Evolutionary conservation across 2,888 invertebrate genomes (phyloP), one percentile per base, ranked within the genome.

Genomic region (Capitulum mitella): DNA sequence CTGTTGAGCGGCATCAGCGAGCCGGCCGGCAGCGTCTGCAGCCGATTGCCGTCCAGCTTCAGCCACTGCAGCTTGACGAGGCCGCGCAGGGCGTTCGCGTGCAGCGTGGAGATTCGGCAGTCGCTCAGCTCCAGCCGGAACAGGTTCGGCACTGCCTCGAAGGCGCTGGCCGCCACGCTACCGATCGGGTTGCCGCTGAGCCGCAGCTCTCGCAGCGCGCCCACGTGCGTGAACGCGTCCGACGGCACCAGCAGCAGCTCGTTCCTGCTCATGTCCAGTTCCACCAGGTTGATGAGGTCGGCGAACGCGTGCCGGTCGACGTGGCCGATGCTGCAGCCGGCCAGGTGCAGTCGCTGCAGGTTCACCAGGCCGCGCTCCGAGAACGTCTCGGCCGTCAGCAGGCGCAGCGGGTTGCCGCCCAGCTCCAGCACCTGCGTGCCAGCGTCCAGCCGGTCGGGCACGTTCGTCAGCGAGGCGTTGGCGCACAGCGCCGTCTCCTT

Each of bases 351-450:
- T 84, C 93, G 90, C 87, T 96, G 95, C 82, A 96, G 88, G 87
- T 95, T 95, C 81, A 93, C 89, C 80, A 96, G 89, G 80, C 92
- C 93, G 48, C 92, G 91, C 82, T 91, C 89, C 81, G 91, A 89
- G 86, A 96, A 96, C 81, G 92, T 92, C 85, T 93, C 93, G 82
- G 91, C 90, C 77, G 93, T 91, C 80, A 96, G 89, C 82, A 92
- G 91, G 86, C 92, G 92, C 83, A 96, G 89, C 86, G 93, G 92
- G 87, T 95, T 96, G 82, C 92, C 92, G 82, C 94, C 94, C 85
- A 94, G 90, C 87, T 96, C 94, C 85, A 96, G 88, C 83, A 96
- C 95, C 88, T 96, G 96, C 54, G 95, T 95, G 83, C 92, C 93
- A 64, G 92, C 90, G 86, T 95, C 94, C 82, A 95, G 92, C 84